A percentile compares a stretch with the other conserved stretches of the same genome.
phyloP scores from a whole-genome alignment of 2,888 invertebrate genomes.

The Rugalucina vietnamica region DNA sequence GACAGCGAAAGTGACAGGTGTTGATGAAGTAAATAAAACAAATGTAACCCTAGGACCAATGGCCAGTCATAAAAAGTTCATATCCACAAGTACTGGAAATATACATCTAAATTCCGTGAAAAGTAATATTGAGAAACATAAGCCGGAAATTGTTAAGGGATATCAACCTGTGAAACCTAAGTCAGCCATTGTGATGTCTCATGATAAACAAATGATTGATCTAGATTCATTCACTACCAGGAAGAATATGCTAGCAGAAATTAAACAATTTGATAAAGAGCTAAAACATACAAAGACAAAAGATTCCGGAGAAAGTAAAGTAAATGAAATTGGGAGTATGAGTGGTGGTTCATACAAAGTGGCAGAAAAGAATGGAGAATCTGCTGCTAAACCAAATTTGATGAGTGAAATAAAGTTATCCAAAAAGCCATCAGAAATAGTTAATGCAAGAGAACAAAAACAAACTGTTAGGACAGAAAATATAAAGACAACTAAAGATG shows the following conservation, averaged over 20 bases:
- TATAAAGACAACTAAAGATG: not conserved
- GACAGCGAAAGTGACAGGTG: not conserved
- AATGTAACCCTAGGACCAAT: constrained; percentile 36
- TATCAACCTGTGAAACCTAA: constrained; percentile 29
- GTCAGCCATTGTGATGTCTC: constrained; percentile 48
- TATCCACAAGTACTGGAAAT: constrained; percentile 52
- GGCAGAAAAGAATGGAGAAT: not conserved
- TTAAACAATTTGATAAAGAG: constrained; percentile 62
- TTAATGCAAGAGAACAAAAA: constrained; percentile 8
- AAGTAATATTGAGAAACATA: constrained; percentile 15
- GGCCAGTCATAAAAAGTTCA: constrained; percentile 42
- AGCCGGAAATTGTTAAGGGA: constrained; percentile 37
- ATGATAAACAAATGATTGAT: constrained; percentile 57
- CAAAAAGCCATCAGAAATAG: constrained; percentile 53
- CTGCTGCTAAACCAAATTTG: not conserved
- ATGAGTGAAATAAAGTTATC: constrained; percentile 46
- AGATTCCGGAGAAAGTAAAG: not conserved
- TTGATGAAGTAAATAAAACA: not conserved
- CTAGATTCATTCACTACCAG: constrained; percentile 59
- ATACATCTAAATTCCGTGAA: constrained; percentile 7
- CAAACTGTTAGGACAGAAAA: not conserved
- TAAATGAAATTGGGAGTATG: not conserved
- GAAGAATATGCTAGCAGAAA: constrained; percentile 59
- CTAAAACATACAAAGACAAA: constrained; percentile 37
- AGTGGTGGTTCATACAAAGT: constrained; percentile 3